phyloP scores from a whole-genome alignment of 2,888 invertebrate genomes.

The Catocala nupta region DNA sequence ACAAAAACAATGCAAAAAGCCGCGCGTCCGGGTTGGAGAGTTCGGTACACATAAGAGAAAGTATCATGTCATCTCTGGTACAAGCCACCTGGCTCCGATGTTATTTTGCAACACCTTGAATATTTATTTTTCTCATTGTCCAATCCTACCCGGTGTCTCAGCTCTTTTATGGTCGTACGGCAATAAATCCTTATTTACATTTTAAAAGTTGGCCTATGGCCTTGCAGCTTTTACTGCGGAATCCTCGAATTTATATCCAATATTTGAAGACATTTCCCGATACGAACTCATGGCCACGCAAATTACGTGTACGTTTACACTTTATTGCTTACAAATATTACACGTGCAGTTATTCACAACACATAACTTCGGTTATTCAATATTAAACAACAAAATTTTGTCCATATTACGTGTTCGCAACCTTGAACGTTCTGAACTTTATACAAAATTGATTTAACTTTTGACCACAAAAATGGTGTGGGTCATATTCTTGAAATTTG shows the following conservation, averaged over 20 bases:
- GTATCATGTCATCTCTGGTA: slow-evolving; percentile 73
- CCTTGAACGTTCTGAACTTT: slow-evolving; percentile 39
- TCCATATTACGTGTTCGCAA: slow-evolving; percentile 28
- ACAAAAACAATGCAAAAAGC: slow-evolving; percentile 79
- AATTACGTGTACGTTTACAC: neutral
- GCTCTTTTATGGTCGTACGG: slow-evolving; percentile 45
- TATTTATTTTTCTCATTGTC: slow-evolving; percentile 60
- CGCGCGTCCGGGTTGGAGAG: slow-evolving; percentile 75
- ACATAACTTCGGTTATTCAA: slow-evolving; percentile 12
- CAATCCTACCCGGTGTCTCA: slow-evolving; percentile 47
- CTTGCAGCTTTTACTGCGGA: slow-evolving; percentile 49
- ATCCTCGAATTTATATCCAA: slow-evolving; percentile 28
- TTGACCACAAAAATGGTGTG: slow-evolving; percentile 31
- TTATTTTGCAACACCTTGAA: slow-evolving; percentile 71
- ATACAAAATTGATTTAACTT: slow-evolving; percentile 47
- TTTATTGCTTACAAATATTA: slow-evolving; percentile 23
- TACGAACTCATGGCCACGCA: neutral
- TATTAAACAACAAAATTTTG: slow-evolving; percentile 28
- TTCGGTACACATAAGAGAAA: slow-evolving; percentile 73
- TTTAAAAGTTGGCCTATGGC: slow-evolving; percentile 53
- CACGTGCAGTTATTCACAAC: neutral
- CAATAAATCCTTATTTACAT: slow-evolving; percentile 61
- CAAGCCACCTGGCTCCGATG: slow-evolving; percentile 55
- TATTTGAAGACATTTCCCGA: neutral
- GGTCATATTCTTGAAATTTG: slow-evolving; percentile 58